A percentile compares a stretch with the other conserved stretches of the same genome.
These are phyloP conservation scores for Pherbina coryleti DNA, from an alignment of 2,888 invertebrate species.

Conservation along the genomic window DNA sequence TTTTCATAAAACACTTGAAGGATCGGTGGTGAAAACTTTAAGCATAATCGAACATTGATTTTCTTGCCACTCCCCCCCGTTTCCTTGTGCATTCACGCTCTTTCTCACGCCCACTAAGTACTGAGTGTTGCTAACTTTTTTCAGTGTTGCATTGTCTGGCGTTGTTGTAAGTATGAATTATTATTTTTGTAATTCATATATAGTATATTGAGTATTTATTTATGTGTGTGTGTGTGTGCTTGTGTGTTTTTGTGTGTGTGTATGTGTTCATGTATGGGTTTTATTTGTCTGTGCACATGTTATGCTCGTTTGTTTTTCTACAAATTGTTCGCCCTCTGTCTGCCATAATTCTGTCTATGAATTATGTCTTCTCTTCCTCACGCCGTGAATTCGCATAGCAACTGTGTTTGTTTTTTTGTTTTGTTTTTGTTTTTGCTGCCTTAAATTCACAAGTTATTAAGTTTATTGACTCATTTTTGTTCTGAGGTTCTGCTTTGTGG, in stretches of 20 bases:
- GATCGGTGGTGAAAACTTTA: neutral
- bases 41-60: constrained; percentile 1
- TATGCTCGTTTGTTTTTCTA: constrained; percentile 1
- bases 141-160: constrained; percentile 5
- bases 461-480: constrained; percentile 25
- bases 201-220: neutral
- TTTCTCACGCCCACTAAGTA: too few species aligned
- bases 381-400: neutral
- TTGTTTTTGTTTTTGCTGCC: neutral
- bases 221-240: neutral
- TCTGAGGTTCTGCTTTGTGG: too few species aligned
- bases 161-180: constrained; percentile 21
- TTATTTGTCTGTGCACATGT: neutral
- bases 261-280: neutral
- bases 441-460: neutral
- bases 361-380: neutral
- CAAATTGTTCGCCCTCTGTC: neutral
- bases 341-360: neutral
- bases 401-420: neutral
- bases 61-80: neutral
- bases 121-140: neutral
- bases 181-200: neutral
- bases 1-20: neutral
- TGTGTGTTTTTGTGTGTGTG: neutral
- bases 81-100: neutral